Conservation (phyloP, 2,113 vertebrate species). For the Mesoclemmys tuberculata region DNA sequence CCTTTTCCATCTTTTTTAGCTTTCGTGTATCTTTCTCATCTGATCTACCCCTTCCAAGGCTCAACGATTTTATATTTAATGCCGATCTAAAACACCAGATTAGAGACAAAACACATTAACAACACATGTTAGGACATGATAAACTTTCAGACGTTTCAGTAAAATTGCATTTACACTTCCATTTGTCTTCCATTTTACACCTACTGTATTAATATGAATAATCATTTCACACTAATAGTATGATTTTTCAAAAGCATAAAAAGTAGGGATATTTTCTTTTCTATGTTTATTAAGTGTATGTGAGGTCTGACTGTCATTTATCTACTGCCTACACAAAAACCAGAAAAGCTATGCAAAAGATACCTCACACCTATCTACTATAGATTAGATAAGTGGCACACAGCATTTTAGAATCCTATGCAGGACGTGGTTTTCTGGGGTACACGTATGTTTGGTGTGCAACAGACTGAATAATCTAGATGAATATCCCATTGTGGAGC, state of each 20-base stretch:
- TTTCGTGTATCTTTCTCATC: constrained; percentile 81
- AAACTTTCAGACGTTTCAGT: neutral
- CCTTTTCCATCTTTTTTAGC: constrained; percentile 88
- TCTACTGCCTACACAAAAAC: neutral
- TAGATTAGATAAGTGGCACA: neutral
- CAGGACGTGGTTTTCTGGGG: neutral
- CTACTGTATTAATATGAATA: neutral
- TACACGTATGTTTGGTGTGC: neutral
- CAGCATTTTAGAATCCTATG: neutral
- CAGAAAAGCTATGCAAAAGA: fast-evolving
- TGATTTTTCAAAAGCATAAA: neutral
- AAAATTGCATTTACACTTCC: neutral
- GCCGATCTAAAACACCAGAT: constrained; percentile 58
- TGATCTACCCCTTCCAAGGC: constrained; percentile 39
- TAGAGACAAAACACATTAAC: constrained; percentile 14
- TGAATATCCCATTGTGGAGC: fast-evolving
- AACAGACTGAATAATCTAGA: neutral
- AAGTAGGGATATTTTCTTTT: neutral
- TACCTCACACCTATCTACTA: neutral
- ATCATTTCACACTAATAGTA: neutral
- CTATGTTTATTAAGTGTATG: neutral
- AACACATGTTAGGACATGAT: neutral
- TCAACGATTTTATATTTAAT: neutral
- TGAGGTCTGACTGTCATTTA: neutral
- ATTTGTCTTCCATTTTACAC: neutral